Evolutionary conservation across 2,888 invertebrate species (phyloP), one percentile per base, ranked within the genome.

Genomic region (Hemithea aestivaria): DNA sequence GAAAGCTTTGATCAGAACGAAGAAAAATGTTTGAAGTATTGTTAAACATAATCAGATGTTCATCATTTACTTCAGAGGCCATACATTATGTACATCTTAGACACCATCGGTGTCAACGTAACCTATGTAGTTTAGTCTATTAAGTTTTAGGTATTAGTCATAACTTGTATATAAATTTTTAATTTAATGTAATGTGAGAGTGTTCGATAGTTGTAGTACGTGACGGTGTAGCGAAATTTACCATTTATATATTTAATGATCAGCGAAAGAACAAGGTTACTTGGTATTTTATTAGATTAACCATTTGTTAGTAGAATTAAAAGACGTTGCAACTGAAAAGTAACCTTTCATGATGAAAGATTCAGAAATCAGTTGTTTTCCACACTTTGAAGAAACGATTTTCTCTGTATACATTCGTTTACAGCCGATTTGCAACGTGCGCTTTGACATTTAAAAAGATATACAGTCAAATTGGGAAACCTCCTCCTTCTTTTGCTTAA

Each of bases 131-230:
- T 60, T 62, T 37, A 34, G 68, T 16, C 16, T 16, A 16, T 67
- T 62, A 73, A 55, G 73, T 73, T 64, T 69, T 82, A 80, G 74
- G 72, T 60, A 46, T 71, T 83, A 84, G 80, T 56, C 60, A 56
- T 82, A 78, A 81, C 66, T 71, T 87, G 87, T 87, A 87, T 85
- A 87, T 87, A 84, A 66, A 76, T 84, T 83, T 82, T 74, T 80
- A 82, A 80, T 79, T 65, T 69, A 76, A 77, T 79, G 77, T 82
- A 77, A 81, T 72, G 87, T 87, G 85, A 71, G 87, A 77, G 85
- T 87, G 85, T 84, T 85, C 73, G 77, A 83, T 87, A 87, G 84
- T 62, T 73, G 85, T 87, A 85, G 87, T 68, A 71, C 71, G 80
- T 83, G 79, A 73, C 73, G 72, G 61, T 73, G 64, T 74, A 79